These are phyloP conservation scores for Bombycilla garrulus DNA, from an alignment of 2,113 vertebrate genomes.

Conservation along the genomic window DNA sequence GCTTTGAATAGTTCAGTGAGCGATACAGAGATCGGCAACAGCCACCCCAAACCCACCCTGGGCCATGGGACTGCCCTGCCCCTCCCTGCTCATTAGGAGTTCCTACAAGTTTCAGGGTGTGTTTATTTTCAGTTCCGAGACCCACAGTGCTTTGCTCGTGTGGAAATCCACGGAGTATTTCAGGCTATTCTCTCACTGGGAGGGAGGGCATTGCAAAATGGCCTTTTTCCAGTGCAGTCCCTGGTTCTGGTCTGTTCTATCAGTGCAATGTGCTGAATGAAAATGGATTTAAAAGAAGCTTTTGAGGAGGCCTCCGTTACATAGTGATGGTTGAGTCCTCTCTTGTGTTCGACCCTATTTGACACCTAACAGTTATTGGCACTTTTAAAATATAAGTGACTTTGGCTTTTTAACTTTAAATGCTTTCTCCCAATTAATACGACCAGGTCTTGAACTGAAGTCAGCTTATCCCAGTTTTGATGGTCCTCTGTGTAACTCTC, in stretches of 20 bases:
- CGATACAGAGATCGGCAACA: rapidly evolving
- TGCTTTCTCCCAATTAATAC: constrained; percentile 41
- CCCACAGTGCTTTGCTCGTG: background rate
- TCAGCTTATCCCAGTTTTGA: background rate
- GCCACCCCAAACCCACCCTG: background rate
- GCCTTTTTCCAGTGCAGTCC: background rate
- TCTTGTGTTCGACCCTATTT: background rate
- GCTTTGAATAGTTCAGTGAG: background rate
- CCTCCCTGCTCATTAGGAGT: background rate
- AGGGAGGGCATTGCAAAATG: background rate
- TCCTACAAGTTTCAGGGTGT: background rate
- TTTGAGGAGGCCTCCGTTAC: background rate
- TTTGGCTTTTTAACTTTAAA: constrained; percentile 46
- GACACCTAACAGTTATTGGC: background rate
- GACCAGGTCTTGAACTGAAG: constrained; percentile 25
- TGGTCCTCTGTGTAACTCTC: background rate
- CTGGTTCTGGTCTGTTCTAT: background rate
- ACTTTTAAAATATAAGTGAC: constrained; percentile 37
- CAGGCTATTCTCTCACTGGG: background rate
- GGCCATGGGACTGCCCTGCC: background rate
- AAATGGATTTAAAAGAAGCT: background rate
- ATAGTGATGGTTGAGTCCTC: background rate
- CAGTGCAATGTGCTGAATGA: background rate
- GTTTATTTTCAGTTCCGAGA: background rate
- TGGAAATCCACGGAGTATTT: background rate